Percentiles rank a stretch among this genome's conserved stretches.
Evolutionary conservation across 2,888 invertebrate genomes (phyloP).

Genomic region (Apotomis betuletana): DNA sequence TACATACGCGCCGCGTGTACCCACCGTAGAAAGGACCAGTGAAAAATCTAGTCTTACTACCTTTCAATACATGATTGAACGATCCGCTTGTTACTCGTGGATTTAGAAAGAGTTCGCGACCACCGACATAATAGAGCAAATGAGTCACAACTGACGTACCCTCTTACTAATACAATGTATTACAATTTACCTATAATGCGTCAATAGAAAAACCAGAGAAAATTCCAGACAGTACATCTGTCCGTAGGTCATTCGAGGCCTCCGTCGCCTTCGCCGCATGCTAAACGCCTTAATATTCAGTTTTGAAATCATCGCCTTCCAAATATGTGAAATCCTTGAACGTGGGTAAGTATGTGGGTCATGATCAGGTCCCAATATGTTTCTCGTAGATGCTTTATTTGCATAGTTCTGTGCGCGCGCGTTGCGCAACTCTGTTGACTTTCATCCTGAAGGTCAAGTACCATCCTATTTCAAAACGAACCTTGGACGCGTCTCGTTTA

Average conservation of each 20-base stretch:
- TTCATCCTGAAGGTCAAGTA: slow-evolving; percentile 83
- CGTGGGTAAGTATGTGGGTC: slow-evolving; percentile 74
- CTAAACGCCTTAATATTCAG: slow-evolving; percentile 71
- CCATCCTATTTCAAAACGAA: slow-evolving; percentile 83
- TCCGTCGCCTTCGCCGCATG: slow-evolving; percentile 58
- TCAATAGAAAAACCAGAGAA: slow-evolving; percentile 56
- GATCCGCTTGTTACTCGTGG: slow-evolving; percentile 45
- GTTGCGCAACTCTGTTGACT: slow-evolving; percentile 82
- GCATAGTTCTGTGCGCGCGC: slow-evolving; percentile 71
- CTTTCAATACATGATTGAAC: slow-evolving; percentile 52
- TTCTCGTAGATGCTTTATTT: slow-evolving; percentile 77
- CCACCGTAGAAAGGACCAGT: slow-evolving; percentile 71
- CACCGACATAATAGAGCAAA: slow-evolving; percentile 45
- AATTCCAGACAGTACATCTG: slow-evolving; percentile 42
- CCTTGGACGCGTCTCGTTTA: slow-evolving; percentile 79
- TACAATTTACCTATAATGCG: slow-evolving; percentile 43
- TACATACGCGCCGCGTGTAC: slow-evolving; percentile 51
- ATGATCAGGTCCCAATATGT: slow-evolving; percentile 79
- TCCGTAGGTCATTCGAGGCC: slow-evolving; percentile 35
- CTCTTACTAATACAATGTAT: slow-evolving; percentile 36
- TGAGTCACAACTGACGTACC: slow-evolving; percentile 47
- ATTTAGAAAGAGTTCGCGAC: slow-evolving; percentile 44
- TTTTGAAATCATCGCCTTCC: slow-evolving; percentile 81
- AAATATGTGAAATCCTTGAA: slow-evolving; percentile 83
- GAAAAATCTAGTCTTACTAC: slow-evolving; percentile 69